These are phyloP conservation scores for Poeciliopsis presidionis DNA, from an alignment of 2,797 vertebrate species.

Conservation along the genomic window DNA sequence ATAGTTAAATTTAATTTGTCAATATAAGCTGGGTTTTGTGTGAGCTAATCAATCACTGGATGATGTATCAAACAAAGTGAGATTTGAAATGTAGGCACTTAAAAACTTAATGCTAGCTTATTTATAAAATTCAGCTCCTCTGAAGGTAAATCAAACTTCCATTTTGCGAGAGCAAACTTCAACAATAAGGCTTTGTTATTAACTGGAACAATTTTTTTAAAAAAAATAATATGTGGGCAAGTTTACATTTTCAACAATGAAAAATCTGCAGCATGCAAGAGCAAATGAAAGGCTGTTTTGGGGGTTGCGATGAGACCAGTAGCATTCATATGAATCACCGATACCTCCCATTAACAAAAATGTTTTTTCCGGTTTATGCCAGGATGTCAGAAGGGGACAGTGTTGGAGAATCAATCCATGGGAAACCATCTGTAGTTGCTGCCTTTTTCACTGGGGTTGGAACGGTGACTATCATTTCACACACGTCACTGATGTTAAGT, in stretches of 20 bases:
- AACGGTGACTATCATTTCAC: conserved; percentile 83
- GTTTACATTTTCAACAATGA: background rate
- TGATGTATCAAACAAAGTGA: background rate
- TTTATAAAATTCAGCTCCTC: background rate
- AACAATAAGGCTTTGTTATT: background rate
- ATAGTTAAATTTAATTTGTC: background rate
- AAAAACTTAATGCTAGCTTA: background rate
- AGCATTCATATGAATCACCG: background rate
- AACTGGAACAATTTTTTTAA: background rate
- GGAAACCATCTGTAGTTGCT: conserved; percentile 90
- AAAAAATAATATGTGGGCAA: background rate
- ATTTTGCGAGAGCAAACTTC: background rate
- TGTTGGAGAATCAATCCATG: conserved; percentile 94
- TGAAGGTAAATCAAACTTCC: background rate
- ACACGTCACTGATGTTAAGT: background rate
- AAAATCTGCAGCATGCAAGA: background rate
- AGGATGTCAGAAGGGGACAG: conserved; percentile 99
- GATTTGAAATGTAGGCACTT: background rate
- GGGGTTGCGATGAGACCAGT: background rate
- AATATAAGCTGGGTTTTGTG: background rate
- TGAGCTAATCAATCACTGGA: background rate
- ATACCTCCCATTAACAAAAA: conserved; percentile 14
- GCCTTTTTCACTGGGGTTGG: conserved; percentile 93
- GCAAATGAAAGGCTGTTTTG: background rate
- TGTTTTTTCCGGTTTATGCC: conserved; percentile 64